Conservation (phyloP, 2,888 invertebrate species). For the Cataglyphis cursor region DNA sequence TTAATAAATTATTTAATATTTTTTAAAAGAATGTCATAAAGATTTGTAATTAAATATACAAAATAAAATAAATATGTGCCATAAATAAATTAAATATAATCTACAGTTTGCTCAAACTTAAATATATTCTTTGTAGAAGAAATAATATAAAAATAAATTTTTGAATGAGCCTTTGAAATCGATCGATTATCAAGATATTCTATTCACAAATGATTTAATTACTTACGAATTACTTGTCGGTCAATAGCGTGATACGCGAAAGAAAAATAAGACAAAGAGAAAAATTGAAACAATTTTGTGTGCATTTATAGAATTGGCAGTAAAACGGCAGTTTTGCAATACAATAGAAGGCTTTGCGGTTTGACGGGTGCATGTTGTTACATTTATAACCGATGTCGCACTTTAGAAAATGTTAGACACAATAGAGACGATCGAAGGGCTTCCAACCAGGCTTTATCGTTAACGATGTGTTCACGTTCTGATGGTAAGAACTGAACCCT, state of each 20-base stretch:
- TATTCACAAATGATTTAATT: conserved; percentile 15
- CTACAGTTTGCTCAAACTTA: background rate
- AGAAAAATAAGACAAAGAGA: background rate
- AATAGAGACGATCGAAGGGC: conserved; percentile 16
- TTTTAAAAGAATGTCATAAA: background rate
- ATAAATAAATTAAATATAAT: background rate
- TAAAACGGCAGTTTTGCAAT: conserved; percentile 5
- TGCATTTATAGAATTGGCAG: background rate
- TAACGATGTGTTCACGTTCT: background rate
- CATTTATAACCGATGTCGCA: background rate
- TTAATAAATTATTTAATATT: background rate
- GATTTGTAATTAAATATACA: too few species aligned
- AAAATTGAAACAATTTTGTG: conserved; percentile 13
- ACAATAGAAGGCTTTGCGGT: background rate
- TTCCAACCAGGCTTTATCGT: conserved; percentile 18
- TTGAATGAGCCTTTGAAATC: background rate
- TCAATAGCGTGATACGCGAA: background rate
- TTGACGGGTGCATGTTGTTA: background rate
- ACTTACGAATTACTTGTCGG: background rate
- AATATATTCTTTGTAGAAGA: background rate
- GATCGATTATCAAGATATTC: background rate
- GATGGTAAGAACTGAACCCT: background rate
- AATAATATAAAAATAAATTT: background rate
- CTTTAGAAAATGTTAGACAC: conserved; percentile 11
- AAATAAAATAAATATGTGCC: background rate